Conservation (phyloP, 2,888 invertebrate genomes). For the Polydesmus complanatus region DNA sequence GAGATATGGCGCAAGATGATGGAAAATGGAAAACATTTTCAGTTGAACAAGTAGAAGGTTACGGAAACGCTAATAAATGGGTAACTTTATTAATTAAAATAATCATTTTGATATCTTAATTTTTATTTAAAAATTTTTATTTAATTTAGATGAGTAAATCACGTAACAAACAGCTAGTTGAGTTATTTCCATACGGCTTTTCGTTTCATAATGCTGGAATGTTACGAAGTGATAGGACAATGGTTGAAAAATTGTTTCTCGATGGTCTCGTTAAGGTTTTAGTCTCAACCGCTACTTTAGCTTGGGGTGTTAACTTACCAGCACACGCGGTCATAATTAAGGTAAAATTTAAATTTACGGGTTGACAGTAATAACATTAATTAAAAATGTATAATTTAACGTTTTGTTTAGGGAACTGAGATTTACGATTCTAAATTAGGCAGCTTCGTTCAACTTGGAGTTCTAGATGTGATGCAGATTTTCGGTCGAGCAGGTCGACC, state of each 20-base stretch:
- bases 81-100: conserved; percentile 16
- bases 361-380: background rate
- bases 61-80: conserved; percentile 50
- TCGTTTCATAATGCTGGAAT: conserved; percentile 96
- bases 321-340: conserved; percentile 94
- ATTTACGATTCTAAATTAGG: conserved; percentile 94
- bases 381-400: background rate
- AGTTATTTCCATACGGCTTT: conserved; percentile 72
- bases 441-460: conserved; percentile 83
- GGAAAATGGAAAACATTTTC: conserved; percentile 42
- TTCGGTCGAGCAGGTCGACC: conserved; percentile 97
- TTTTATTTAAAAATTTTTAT: background rate
- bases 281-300: conserved; percentile 92
- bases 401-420: conserved; percentile 69
- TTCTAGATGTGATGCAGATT: conserved; percentile 94
- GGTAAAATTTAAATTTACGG: conserved; percentile 34
- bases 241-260: conserved; percentile 80
- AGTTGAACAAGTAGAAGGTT: conserved; percentile 43
- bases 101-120: background rate
- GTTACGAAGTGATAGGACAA: conserved; percentile 67
- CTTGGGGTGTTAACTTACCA: conserved; percentile 99
- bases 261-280: conserved; percentile 74
- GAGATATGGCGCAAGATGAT: conserved; percentile 63
- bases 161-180: conserved; percentile 64
- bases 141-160: conserved; percentile 44